Base-by-base conservation (phyloP, 2,888 invertebrate genomes). In the Drosophila limbata region DNA sequence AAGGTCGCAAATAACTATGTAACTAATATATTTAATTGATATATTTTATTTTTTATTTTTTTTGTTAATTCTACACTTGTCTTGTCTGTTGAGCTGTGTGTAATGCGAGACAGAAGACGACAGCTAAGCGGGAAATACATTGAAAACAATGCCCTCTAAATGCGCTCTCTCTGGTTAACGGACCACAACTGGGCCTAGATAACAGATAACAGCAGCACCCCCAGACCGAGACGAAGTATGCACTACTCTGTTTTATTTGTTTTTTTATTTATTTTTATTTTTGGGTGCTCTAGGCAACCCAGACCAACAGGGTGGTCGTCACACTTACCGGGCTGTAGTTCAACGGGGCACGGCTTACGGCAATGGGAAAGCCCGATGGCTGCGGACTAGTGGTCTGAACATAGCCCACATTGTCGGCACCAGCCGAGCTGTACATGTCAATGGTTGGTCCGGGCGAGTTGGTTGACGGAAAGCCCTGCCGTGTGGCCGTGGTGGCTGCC, bases 311-410 rank as follows among this genome's bases (percentile, higher is more conserved):
- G 21, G 3, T 51, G 61, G 40, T 25, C 60, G 8, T 15, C 13
- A 40, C 37, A 95, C 96, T 95, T 94, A 97, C 97, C 95, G 97
- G 97, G 95, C 96, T 97, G 94, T 97, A 97, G 94, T 97, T 97
- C 94, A 97, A 96, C 93, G 97, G 97, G 92, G 97, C 97, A 93
- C 97, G 96, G 94, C 97, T 97, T 92, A 97, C 97, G 90, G 97
- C 97, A 93, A 98, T 97, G 92, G 98, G 97, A 94, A 98, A 98
- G 91, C 97, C 97, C 91, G 98, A 97, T 89, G 98, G 98, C 94
- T 98, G 98, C 90, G 98, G 98, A 94, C 98, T 98, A 89, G 98
- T 97, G 90, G 98, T 98, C 94, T 98, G 98, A 92, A 98, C 98
- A 93, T 98, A 98, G 92, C 98, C 97, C 85, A 97, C 96, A 92